Evolutionary conservation across 2,888 invertebrate species (phyloP).

Genomic region (Hypselothyrea guttata): DNA sequence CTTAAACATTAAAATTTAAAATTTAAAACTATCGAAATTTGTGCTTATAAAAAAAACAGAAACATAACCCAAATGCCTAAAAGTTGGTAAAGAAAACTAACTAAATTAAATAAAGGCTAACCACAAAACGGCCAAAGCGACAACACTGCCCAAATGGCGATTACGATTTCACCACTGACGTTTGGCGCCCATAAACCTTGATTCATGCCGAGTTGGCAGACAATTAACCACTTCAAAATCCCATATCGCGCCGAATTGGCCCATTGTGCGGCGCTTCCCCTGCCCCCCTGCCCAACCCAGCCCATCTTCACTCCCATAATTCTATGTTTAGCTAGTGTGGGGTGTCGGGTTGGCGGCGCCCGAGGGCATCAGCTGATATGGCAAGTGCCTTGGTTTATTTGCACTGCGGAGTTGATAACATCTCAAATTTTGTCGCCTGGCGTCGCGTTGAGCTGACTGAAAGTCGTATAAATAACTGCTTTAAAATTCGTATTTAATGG

Average conservation of each 20-base stretch:
- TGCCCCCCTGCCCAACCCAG: neutral
- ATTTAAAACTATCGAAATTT: too few species aligned
- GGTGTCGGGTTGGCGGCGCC: constrained; percentile 9
- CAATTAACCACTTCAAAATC: constrained; percentile 41
- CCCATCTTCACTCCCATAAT: neutral
- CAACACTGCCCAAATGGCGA: too few species aligned
- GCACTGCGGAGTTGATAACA: constrained; percentile 49
- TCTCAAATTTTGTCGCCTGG: constrained; percentile 22
- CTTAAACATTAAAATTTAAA: too few species aligned
- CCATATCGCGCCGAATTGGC: constrained; percentile 31
- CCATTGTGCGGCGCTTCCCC: constrained; percentile 15
- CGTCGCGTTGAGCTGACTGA: constrained; percentile 10
- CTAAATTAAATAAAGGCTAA: too few species aligned
- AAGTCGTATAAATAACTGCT: constrained; percentile 62
- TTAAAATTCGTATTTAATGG: constrained; percentile 65
- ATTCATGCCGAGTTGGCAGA: constrained; percentile 60
- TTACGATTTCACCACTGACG: constrained; percentile 58
- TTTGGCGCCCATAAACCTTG: constrained; percentile 48
- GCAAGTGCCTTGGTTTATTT: constrained; percentile 50
- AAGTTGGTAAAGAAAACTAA: too few species aligned
- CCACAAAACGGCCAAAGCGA: too few species aligned
- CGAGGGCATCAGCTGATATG: constrained; percentile 42
- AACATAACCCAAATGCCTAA: too few species aligned
- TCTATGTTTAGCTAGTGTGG: constrained; percentile 9
- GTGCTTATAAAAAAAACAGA: too few species aligned